Conservation (phyloP, 2,113 vertebrate species). For the Todiramphus saurophagus region DNA sequence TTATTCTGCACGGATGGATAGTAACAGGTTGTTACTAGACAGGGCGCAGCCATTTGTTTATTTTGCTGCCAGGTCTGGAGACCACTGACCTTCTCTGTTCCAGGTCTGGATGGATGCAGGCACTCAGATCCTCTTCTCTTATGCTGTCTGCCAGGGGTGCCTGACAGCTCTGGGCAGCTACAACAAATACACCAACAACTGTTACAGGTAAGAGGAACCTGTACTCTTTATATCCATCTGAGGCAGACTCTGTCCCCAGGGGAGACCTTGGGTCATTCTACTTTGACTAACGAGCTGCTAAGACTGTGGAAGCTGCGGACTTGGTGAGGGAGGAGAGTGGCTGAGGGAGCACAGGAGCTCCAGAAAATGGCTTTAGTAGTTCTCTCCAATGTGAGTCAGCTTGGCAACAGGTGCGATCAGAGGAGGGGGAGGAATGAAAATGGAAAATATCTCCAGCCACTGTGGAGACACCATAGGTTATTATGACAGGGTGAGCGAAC, state of each 20-base stretch:
- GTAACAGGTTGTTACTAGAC: neutral
- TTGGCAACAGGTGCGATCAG: neutral
- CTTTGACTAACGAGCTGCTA: neutral
- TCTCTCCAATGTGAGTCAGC: neutral
- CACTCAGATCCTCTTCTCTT: constrained; percentile 90
- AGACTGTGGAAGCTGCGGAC: neutral
- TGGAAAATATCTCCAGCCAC: neutral
- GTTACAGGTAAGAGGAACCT: constrained; percentile 81
- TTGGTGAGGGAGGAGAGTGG: neutral
- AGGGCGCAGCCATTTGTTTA: neutral
- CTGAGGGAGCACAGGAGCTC: neutral
- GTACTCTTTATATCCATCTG: neutral
- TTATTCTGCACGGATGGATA: neutral
- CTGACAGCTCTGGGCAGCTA: constrained; percentile 92
- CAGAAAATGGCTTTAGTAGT: neutral
- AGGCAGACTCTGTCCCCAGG: neutral
- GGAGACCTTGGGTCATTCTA: neutral
- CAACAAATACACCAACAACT: constrained; percentile 92
- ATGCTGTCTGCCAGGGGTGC: constrained; percentile 86
- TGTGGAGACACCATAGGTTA: neutral
- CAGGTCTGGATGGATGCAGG: constrained; percentile 91
- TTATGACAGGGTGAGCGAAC: neutral
- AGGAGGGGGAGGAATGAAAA: neutral
- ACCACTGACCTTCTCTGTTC: neutral
- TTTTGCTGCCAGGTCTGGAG: neutral